These are phyloP conservation scores for Zalophus californianus DNA, from an alignment of 2,797 vertebrate species.

Conservation along the genomic window DNA sequence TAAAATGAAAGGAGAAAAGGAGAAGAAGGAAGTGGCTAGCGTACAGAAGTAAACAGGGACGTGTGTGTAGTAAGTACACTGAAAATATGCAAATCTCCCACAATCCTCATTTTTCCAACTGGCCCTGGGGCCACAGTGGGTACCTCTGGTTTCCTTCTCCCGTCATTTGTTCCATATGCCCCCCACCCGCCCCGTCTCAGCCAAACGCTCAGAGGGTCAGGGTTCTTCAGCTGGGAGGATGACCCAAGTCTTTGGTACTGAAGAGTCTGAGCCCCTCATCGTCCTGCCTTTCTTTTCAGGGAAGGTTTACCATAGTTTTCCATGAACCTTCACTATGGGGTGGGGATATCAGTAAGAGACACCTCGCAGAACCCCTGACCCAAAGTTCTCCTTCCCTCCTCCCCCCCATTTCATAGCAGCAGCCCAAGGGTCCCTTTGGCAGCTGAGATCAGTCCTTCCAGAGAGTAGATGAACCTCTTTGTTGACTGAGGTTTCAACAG, in stretches of 20 bases:
- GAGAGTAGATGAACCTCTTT: background rate
- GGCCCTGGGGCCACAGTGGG: background rate
- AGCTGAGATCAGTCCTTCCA: background rate
- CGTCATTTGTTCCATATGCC: background rate
- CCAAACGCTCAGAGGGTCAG: background rate
- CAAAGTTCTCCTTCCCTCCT: background rate
- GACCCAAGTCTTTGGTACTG: background rate
- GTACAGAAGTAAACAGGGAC: fast-evolving
- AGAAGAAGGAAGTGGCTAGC: background rate
- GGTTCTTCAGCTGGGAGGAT: background rate
- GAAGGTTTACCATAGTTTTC: background rate
- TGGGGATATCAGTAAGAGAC: background rate
- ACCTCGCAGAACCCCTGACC: background rate
- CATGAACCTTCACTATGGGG: background rate
- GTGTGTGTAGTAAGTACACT: fast-evolving
- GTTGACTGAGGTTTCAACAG: background rate
- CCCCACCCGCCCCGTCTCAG: fast-evolving
- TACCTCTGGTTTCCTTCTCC: background rate
- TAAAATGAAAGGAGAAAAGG: background rate
- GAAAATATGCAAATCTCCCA: background rate
- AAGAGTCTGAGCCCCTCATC: background rate
- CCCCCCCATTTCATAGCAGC: background rate
- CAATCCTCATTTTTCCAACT: background rate
- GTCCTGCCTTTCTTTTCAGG: background rate
- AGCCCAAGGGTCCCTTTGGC: background rate